Evolutionary conservation across 1,140 invertebrate genomes (phyloP), one percentile per base, ranked within the genome.

Genomic region (Drosophila sp.): DNA sequence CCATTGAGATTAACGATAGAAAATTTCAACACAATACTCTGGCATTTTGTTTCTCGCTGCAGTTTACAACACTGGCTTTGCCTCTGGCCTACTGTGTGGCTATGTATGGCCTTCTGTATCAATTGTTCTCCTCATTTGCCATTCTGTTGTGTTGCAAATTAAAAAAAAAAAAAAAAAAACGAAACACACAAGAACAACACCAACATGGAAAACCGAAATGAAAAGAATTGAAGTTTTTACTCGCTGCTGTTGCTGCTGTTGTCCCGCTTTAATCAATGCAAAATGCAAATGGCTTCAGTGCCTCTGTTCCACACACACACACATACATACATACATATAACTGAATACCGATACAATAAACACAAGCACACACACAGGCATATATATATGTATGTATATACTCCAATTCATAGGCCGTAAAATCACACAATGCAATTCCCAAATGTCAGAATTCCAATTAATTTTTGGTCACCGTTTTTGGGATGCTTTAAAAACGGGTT

Each of bases 381-480:
- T 38, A 41, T 32, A 8, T 10, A 4, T n/a, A 17, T 50, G 25
- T 27, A 10, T 25, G 8, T 54, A 44, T 41, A 30, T 56, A 30
- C 23, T 67, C 25, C 41, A 33, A 30, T 44, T 60, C 54, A 44
- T 27, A 61, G 47, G 55, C 73, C 61, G 65, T 70, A 72, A 78
- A 78, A 78, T 78, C 72, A 68, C 54, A 69, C 70, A 78, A 72
- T 47, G 75, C 58, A 72, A 74, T 70, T 77, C 82, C 68, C 71
- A 77, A 87, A 79, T 79, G 71, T 76, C 71, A 82, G 69, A 87
- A 82, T 79, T 82, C 83, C 82, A 86, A 86, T 86, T 86, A 86
- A 87, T 86, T 86, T 86, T 70, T 86, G 82, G 82, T 86, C 74
- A 86, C 74, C 68, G 75, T 76, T 86, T 80, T 70, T 67, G 66